A percentile compares a stretch with the other conserved stretches of the same genome.
phyloP scores from a whole-genome alignment of 2,888 invertebrate species.

The Holacanthella duospinosa region DNA sequence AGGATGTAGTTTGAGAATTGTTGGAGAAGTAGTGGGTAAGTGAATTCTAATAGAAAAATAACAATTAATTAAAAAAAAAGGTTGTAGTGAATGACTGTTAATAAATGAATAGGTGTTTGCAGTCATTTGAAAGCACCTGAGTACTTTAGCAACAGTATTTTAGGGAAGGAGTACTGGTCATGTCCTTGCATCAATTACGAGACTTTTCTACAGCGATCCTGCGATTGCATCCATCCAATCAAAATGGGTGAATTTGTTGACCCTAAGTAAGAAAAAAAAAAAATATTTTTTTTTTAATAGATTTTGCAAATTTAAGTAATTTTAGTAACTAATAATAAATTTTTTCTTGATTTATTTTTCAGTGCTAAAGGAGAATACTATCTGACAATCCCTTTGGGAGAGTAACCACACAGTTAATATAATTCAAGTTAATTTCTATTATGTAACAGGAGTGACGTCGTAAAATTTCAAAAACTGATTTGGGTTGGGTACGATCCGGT shows the following conservation, averaged over 20 bases:
- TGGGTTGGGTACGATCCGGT: no score
- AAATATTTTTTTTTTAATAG: neutral
- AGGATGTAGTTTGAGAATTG: neutral
- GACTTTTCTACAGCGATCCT: slow-evolving; percentile 6
- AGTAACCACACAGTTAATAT: no score
- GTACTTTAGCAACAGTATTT: slow-evolving; percentile 11
- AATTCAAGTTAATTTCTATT: no score
- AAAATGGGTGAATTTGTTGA: slow-evolving; percentile 14
- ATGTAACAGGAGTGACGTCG: no score
- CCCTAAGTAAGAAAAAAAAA: neutral
- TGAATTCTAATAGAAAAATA: neutral
- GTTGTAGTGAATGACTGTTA: no score
- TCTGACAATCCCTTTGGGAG: slow-evolving; percentile 1
- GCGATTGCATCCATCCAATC: slow-evolving; percentile 2
- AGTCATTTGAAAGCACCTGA: slow-evolving; percentile 14
- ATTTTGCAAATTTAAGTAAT: no score
- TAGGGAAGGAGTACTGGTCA: slow-evolving; percentile 8
- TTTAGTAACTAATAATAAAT: neutral
- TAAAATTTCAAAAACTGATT: no score
- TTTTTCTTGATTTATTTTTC: neutral
- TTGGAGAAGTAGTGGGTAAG: slow-evolving; percentile 6
- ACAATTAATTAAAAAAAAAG: slow-evolving; percentile 6
- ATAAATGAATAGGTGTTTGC: slow-evolving; percentile 7
- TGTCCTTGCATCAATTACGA: slow-evolving; percentile 10
- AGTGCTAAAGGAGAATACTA: slow-evolving; percentile 3